These are phyloP conservation scores for Crepidodera aurea DNA, from an alignment of 2,888 invertebrate species.

Conservation along the genomic window DNA sequence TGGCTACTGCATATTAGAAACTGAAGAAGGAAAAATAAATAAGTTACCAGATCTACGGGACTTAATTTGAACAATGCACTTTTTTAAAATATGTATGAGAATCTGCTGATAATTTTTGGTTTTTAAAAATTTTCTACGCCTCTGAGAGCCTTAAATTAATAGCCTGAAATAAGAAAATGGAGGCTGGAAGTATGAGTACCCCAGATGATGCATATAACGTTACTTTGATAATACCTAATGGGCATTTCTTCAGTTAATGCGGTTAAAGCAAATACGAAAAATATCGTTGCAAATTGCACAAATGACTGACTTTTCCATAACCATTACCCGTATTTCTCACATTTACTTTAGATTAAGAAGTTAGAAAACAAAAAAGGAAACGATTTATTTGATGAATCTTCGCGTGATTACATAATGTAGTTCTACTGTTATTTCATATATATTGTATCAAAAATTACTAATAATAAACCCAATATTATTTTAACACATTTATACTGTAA, in stretches of 20 bases:
- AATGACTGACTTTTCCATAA: background rate
- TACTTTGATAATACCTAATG: slow-evolving; percentile 14
- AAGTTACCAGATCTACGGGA: too few relatives aligned
- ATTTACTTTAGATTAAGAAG: slow-evolving; percentile 5
- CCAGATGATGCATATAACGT: slow-evolving; percentile 14
- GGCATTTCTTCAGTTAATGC: slow-evolving; percentile 1
- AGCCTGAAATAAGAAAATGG: background rate
- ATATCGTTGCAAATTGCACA: background rate
- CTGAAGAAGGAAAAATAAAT: too few relatives aligned
- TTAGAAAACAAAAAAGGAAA: background rate
- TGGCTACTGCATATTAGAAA: too few relatives aligned
- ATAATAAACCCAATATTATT: too few relatives aligned
- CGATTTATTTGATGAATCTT: background rate
- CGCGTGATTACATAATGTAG: background rate
- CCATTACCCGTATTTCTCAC: background rate
- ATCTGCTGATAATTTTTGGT: too few relatives aligned
- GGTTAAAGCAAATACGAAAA: background rate
- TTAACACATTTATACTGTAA: too few relatives aligned
- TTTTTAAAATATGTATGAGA: too few relatives aligned
- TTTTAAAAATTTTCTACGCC: background rate
- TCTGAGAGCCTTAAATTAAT: background rate
- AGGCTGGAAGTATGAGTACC: background rate
- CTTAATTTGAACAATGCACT: too few relatives aligned
- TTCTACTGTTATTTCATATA: background rate
- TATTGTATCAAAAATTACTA: too few relatives aligned